Conservation (phyloP, 2,797 vertebrate genomes). For the Podarcis lilfordi region DNA sequence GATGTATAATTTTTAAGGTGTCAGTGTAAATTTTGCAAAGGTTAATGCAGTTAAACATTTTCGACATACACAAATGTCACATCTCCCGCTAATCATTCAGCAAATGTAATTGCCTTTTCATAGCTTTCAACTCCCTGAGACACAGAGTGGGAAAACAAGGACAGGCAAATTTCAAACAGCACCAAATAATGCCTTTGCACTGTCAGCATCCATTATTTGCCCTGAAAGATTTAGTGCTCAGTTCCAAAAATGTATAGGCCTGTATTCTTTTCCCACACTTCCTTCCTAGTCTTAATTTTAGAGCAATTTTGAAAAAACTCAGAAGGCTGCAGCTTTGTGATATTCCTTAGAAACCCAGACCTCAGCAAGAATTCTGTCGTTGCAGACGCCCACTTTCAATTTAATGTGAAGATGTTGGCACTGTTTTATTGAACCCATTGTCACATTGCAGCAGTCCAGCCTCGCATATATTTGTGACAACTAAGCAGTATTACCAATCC, state of each 20-base stretch:
- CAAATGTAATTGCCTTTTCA: conserved; percentile 74
- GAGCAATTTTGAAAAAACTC: neutral
- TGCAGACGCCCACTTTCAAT: neutral
- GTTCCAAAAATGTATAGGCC: conserved; percentile 51
- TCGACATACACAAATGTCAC: conserved; percentile 74
- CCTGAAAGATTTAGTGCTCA: conserved; percentile 70
- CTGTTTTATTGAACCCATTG: neutral
- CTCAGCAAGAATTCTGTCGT: neutral
- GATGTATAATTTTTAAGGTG: conserved; percentile 59
- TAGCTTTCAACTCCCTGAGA: conserved; percentile 64
- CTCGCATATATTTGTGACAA: neutral
- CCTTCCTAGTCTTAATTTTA: conserved; percentile 34
- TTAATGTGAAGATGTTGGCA: fast-evolving
- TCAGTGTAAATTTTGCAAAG: conserved; percentile 70
- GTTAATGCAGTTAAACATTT: conserved; percentile 75
- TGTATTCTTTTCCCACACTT: conserved; percentile 41
- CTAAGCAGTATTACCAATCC: fast-evolving
- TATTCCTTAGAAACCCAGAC: neutral
- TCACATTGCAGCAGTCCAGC: neutral
- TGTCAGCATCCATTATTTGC: conserved; percentile 61
- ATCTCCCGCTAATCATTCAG: conserved; percentile 72
- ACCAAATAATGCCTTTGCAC: conserved; percentile 62
- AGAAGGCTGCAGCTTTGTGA: neutral
- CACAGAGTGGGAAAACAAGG: conserved; percentile 41
- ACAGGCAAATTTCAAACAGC: conserved; percentile 63